Percentiles rank a stretch among this genome's conserved stretches.
These are phyloP conservation scores for Pelobates fuscus DNA, from an alignment of 2,113 vertebrate species.

Conservation along the genomic window DNA sequence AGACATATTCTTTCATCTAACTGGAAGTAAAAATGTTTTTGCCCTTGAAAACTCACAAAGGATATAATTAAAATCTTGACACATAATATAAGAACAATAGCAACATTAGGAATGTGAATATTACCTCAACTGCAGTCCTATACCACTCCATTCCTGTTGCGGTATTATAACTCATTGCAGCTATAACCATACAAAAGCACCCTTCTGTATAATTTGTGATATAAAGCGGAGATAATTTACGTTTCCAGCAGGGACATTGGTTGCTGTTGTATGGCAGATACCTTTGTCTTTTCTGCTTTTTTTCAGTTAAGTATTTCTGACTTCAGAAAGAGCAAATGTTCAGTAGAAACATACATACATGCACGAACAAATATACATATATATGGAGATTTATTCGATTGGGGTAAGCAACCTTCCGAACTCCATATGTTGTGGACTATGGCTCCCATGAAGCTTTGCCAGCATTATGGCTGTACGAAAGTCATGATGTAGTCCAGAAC, in stretches of 20 bases:
- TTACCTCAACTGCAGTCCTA: conserved; percentile 19
- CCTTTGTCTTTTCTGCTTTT: neutral
- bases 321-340: neutral
- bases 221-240: conserved; percentile 11
- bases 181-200: conserved; percentile 34
- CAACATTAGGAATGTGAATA: conserved; percentile 22
- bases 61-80: conserved; percentile 43
- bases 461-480: too few species aligned
- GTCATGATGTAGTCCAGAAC: too few species aligned
- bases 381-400: too few species aligned
- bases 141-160: conserved; percentile 6
- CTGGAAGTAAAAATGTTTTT: conserved; percentile 33
- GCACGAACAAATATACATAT: too few species aligned
- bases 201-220: conserved; percentile 23
- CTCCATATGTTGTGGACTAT: too few species aligned
- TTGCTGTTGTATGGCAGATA: neutral
- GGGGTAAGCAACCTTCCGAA: too few species aligned
- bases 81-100: conserved; percentile 25
- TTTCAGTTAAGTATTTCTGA: neutral
- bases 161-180: conserved; percentile 25
- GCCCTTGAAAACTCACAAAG: conserved; percentile 37
- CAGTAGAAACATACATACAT: too few species aligned
- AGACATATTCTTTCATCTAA: conserved; percentile 19
- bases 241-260: conserved; percentile 7
- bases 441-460: too few species aligned